These are phyloP conservation scores for Rhizoglyphus robini DNA, from an alignment of 1,140 invertebrate genomes.

Conservation along the genomic window DNA sequence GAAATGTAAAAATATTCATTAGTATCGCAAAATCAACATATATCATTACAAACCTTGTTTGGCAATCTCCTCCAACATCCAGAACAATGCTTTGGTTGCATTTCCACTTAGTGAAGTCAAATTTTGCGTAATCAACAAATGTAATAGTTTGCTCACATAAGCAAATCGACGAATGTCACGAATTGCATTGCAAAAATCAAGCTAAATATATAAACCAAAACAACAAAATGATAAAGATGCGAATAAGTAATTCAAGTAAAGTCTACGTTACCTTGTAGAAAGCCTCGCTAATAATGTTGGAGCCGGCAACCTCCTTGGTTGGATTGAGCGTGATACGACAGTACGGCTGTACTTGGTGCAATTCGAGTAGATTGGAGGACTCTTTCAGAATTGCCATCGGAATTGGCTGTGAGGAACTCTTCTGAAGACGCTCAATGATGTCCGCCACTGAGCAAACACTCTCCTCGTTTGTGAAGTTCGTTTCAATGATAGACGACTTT, in stretches of 20 bases:
- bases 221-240: neutral
- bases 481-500: neutral
- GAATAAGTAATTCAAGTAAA: too few relatives aligned
- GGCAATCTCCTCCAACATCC: slow-evolving; percentile 84
- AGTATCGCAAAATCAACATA: neutral
- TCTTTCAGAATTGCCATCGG: neutral
- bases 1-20: slow-evolving; percentile 16
- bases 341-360: slow-evolving; percentile 45
- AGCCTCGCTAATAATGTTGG: slow-evolving; percentile 86
- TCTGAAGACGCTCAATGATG: slow-evolving; percentile 13
- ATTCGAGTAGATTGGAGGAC: neutral
- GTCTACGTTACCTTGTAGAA: slow-evolving; percentile 57
- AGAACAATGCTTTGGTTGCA: slow-evolving; percentile 78
- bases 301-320: slow-evolving; percentile 78
- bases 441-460: slow-evolving; percentile 6
- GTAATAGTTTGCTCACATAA: slow-evolving; percentile 83
- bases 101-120: slow-evolving; percentile 73
- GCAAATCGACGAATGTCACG: slow-evolving; percentile 85
- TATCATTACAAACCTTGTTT: slow-evolving; percentile 53
- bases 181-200: slow-evolving; percentile 87
- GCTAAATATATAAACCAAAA: slow-evolving; percentile 18
- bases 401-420: slow-evolving; percentile 10
- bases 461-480: neutral
- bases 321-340: slow-evolving; percentile 82
- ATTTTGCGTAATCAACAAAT: slow-evolving; percentile 69